phyloP scores from a whole-genome alignment of 1,140 invertebrate genomes.

The Megathymus violae region DNA sequence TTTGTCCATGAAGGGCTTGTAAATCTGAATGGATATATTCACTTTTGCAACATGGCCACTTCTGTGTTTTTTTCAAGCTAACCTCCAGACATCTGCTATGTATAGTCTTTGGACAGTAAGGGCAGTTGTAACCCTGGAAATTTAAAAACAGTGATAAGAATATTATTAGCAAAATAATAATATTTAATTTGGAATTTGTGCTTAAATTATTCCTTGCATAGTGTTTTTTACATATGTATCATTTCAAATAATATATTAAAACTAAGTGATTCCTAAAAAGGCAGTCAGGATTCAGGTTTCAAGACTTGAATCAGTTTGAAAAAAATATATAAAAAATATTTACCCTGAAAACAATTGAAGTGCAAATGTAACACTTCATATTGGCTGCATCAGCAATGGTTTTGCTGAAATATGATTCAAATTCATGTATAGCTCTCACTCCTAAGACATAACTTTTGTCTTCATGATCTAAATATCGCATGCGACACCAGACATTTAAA shows the following conservation, averaged over 20 bases:
- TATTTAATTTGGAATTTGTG: too few species aligned
- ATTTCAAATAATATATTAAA: too few species aligned
- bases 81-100: slow-evolving; percentile 66
- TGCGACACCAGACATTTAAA: slow-evolving; percentile 62
- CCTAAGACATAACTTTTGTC: slow-evolving; percentile 67
- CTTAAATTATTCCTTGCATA: too few species aligned
- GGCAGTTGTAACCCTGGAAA: slow-evolving; percentile 73
- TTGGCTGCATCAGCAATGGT: slow-evolving; percentile 70
- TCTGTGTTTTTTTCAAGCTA: slow-evolving; percentile 58
- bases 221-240: too few species aligned
- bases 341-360: slow-evolving; percentile 72
- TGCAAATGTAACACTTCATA: slow-evolving; percentile 65
- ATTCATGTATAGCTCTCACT: slow-evolving; percentile 71
- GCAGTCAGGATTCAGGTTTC: too few species aligned
- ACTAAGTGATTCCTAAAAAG: too few species aligned
- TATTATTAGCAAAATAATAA: too few species aligned
- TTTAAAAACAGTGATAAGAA: slow-evolving; percentile 1
- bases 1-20: slow-evolving; percentile 47
- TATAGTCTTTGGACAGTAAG: slow-evolving; percentile 53
- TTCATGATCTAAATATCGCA: slow-evolving; percentile 65
- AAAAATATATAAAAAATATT: too few species aligned
- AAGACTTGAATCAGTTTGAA: too few species aligned
- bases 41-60: slow-evolving; percentile 75
- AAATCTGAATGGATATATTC: slow-evolving; percentile 54
- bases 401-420: slow-evolving; percentile 67